Base-by-base conservation (phyloP, 2,888 invertebrate species). In the Meteorus colon region DNA sequence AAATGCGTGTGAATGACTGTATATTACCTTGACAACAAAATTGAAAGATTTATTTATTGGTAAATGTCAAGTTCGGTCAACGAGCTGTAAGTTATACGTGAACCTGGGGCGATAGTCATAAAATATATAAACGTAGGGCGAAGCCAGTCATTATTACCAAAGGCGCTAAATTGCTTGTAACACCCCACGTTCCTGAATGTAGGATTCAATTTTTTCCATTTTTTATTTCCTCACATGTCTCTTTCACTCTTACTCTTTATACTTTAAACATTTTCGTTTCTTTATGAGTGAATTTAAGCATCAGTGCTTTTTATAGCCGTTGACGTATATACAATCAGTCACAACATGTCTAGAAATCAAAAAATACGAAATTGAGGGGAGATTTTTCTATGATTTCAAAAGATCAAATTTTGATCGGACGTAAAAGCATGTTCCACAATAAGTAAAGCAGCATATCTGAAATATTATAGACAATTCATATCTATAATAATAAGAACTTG, bases 121-220 rank as follows among this genome's bases (percentile, higher is more conserved):
- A 65, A 73, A 62, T 48, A 65, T 65, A 48, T 67, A 69, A 41
- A 72, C 79, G 79, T 79, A 82, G 82, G 84, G 82, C 78, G 80
- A 75, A 77, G 75, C 78, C 73, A 83, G 83, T 86, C 84, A 85
- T 87, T 85, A 85, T 82, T 81, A 79, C 79, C 83, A 85, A 86
- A 84, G 82, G 86, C 78, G 83, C 78, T 86, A 87, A 88, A 88
- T 88, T 87, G 87, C 84, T 86, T 86, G 87, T 86, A 84, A 87
- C 85, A 85, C 84, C 85, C 83, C 73, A 76, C 75, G 75, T 67
- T 66, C 34, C 63, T 63, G 67, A 78, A 77, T 77, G 75, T 74
- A 45, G 74, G 73, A 81, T 81, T 74, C 73, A 80, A 80, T 79
- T 81, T 51, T 76, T 41, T 76, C 67, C 74, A 66, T 67, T 74